Evolutionary conservation across 2,113 vertebrate species (phyloP), one percentile per base, ranked within the genome.

Genomic region (Rutilus rutilus): DNA sequence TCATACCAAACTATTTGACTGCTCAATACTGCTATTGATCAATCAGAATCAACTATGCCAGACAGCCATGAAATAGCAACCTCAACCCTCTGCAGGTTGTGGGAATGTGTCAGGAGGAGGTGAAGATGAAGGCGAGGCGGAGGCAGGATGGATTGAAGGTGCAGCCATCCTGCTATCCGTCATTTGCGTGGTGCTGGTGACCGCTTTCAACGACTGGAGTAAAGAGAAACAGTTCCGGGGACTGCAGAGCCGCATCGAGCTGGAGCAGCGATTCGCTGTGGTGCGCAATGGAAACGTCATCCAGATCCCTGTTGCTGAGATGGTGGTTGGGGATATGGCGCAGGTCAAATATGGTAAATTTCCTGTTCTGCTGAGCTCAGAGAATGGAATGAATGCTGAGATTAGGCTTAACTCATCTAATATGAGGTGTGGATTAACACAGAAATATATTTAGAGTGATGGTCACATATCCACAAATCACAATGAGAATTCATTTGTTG

Each of bases 171-270:
- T 98, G 89, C 93, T 98, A 1, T 98, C 97, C 0, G 97, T 98
- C 36, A 96, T 97, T 87, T 98, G 97, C 0, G 97, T 98, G 65
- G 97, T 98, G 84, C 92, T 97, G 89, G 97, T 98, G 82, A 98
- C 97, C 2, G 97, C 97, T 73, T 97, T 97, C 89, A 98, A 98
- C 0, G 97, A 98, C 94, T 98, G 97, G 97, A 97, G 96, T 93
- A 98, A 98, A 91, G 97, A 98, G 92, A 97, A 97, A 84, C 97
- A 98, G 92, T 98, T 98, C 88, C 96, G 97, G 2, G 97, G 97
- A 47, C 95, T 98, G 5, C 97, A 98, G 95, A 97, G 96, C 90
- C 96, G 97, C 82, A 97, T 98, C 2, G 96, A 98, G 87, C 96
- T 96, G 88, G 97, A 98, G 83, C 96, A 97, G 91, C 94, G 90